A percentile compares a stretch with the other conserved stretches of the same genome.
Conservation (phyloP, 2,113 vertebrate species). For the Speoplatyrhinus poulsoni region DNA sequence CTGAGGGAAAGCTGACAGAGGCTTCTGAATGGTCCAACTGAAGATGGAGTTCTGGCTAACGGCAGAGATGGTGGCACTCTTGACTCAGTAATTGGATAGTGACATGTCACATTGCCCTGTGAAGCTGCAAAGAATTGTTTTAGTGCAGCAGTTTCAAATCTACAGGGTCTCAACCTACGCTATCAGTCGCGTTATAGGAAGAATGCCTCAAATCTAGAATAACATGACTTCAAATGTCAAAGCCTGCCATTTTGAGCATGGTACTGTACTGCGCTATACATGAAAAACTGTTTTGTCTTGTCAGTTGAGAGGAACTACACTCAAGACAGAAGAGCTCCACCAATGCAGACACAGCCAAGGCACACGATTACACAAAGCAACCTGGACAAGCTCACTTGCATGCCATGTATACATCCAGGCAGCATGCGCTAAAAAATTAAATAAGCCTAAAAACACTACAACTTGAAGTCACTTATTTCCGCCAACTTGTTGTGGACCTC, state of each 20-base stretch:
- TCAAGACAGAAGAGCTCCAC: no score
- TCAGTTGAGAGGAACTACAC: no score
- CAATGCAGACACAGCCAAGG: no score
- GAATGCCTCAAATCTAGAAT: neutral
- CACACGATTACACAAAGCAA: no score
- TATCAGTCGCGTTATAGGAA: slow-evolving; percentile 7
- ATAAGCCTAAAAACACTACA: slow-evolving; percentile 4
- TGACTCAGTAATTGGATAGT: slow-evolving; percentile 38
- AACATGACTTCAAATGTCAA: no score
- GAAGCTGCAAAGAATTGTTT: slow-evolving; percentile 31
- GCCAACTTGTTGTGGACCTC: slow-evolving; percentile 14
- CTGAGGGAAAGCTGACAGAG: slow-evolving; percentile 17
- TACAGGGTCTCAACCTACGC: neutral
- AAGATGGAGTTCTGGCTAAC: slow-evolving; percentile 37
- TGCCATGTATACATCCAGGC: no score
- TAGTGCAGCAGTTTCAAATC: slow-evolving; percentile 6
- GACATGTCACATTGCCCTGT: slow-evolving; percentile 19
- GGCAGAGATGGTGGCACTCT: slow-evolving; percentile 14
- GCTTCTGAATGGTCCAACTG: slow-evolving; percentile 33
- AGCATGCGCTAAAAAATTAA: neutral
- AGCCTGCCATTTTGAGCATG: no score
- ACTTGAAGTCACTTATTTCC: slow-evolving; percentile 5
- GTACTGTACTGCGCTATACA: no score
- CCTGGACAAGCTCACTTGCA: no score
- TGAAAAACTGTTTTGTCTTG: neutral